Evolutionary conservation across 2,113 vertebrate genomes (phyloP).

Genomic region (Pyrgilauda ruficollis): DNA sequence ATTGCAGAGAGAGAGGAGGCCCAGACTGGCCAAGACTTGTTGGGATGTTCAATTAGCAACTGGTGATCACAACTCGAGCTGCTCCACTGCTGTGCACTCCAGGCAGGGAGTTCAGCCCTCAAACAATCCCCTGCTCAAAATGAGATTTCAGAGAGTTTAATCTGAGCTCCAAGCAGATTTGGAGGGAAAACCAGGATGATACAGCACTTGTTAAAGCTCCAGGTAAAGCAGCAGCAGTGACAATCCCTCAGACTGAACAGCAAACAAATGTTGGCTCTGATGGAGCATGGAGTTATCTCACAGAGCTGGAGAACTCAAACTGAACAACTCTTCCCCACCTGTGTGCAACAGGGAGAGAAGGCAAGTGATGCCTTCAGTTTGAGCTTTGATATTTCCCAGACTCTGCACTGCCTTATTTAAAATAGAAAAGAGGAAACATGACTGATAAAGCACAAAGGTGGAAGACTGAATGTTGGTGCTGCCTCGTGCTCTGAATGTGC

Average conservation of each 20-base stretch:
- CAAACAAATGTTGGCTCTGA: background rate
- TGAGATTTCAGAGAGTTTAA: background rate
- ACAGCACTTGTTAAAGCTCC: background rate
- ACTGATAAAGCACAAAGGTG: background rate
- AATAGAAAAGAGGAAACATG: background rate
- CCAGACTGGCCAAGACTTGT: fast-evolving
- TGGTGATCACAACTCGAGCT: background rate
- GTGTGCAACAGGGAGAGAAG: background rate
- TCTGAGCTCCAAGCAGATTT: background rate
- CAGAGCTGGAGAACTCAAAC: background rate
- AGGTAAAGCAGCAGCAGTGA: background rate
- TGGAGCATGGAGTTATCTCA: fast-evolving
- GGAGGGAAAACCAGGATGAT: background rate
- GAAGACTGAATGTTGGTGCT: background rate
- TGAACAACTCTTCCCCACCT: background rate
- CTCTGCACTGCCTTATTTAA: background rate
- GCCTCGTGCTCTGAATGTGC: fast-evolving
- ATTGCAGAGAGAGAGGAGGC: background rate
- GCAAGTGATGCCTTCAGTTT: background rate
- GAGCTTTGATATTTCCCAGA: background rate
- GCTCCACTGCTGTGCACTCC: background rate
- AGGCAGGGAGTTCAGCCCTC: background rate
- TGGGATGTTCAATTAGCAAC: background rate
- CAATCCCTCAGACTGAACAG: background rate
- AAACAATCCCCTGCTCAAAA: background rate